These are phyloP conservation scores for Melanocharis versteri DNA, from an alignment of 2,113 vertebrate species.

Conservation along the genomic window DNA sequence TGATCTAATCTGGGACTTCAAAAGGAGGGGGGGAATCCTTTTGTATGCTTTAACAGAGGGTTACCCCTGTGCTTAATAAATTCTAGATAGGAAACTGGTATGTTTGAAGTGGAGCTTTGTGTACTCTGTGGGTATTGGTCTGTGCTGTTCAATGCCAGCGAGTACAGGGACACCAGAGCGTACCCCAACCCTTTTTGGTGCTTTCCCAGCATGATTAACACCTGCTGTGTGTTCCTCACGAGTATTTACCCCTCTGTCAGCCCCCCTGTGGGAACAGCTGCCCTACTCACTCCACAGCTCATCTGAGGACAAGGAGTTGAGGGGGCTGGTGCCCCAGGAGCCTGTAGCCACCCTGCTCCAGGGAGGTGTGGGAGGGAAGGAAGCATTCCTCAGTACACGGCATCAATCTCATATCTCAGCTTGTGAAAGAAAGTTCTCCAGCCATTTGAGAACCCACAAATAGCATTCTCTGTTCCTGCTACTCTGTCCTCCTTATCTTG, in stretches of 20 bases:
- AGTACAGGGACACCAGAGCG: neutral
- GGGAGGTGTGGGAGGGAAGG: neutral
- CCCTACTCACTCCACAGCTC: neutral
- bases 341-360: neutral
- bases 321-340: neutral
- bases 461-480: neutral
- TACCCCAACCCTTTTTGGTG: neutral
- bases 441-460: neutral
- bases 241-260: neutral
- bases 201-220: neutral
- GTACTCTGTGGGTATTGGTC: neutral
- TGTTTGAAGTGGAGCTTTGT: neutral
- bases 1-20: neutral
- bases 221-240: neutral
- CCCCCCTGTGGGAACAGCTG: neutral
- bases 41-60: neutral
- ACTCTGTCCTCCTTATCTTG: neutral
- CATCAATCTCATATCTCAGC: accelerated
- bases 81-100: neutral
- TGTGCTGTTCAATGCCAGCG: neutral
- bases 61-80: neutral
- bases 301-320: neutral
- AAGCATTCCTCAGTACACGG: neutral
- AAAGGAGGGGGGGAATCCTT: neutral
- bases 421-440: neutral